A percentile compares a stretch with the other conserved stretches of the same genome.
phyloP scores from a whole-genome alignment of 2,888 invertebrate species.

The Chymomyza caudatula region DNA sequence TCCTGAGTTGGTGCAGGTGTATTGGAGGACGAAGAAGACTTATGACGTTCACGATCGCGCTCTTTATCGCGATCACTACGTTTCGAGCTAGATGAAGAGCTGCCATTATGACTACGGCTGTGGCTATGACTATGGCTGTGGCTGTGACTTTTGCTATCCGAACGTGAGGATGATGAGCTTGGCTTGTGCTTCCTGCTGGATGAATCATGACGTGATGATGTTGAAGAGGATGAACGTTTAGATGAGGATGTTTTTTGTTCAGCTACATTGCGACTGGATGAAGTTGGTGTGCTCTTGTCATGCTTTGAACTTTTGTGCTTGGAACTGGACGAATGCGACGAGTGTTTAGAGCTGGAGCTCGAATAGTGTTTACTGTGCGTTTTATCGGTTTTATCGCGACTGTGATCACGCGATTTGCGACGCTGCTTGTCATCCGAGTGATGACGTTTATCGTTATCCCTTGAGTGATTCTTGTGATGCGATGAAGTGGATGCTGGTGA shows the following conservation, averaged over 20 bases:
- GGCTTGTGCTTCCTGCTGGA: constrained; percentile 50
- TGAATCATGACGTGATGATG: constrained; percentile 46
- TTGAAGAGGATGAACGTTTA: constrained; percentile 50
- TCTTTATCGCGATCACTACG: constrained; percentile 32
- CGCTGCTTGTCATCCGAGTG: constrained; percentile 46
- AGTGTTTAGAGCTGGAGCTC: constrained; percentile 55
- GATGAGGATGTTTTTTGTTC: constrained; percentile 44
- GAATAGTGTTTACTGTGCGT: constrained; percentile 51
- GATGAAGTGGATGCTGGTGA: constrained; percentile 64
- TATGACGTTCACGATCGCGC: constrained; percentile 38
- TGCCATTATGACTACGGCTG: constrained; percentile 43
- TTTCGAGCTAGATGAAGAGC: constrained; percentile 47
- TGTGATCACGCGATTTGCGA: constrained; percentile 47
- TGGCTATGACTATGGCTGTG: constrained; percentile 48
- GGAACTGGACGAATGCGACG: constrained; percentile 49
- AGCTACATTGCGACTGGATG: constrained; percentile 43
- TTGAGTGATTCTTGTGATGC: constrained; percentile 67
- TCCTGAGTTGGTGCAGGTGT: constrained; percentile 11
- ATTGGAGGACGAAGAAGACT: constrained; percentile 31
- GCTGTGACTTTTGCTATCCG: constrained; percentile 42
- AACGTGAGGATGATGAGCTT: constrained; percentile 56
- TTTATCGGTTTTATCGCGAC: constrained; percentile 51
- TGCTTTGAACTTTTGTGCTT: constrained; percentile 53
- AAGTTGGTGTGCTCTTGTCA: constrained; percentile 46
- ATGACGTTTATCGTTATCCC: constrained; percentile 44